Conservation (phyloP, 92 coral and sea anemone species). For the Palythoa grandis region DNA sequence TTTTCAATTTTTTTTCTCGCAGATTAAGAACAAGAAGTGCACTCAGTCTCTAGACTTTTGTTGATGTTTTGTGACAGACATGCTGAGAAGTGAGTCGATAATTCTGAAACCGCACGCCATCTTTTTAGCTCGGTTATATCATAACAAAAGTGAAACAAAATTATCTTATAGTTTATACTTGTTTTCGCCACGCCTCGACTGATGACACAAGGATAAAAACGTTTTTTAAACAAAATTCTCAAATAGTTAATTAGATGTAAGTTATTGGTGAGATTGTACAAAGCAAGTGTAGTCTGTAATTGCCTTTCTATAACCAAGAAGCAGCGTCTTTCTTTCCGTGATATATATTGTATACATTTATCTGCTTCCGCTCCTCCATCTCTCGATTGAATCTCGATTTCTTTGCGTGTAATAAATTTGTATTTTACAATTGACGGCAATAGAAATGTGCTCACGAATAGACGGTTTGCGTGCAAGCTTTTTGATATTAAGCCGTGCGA, state of each 20-base stretch:
- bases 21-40: neutral
- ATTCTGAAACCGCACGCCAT: conserved; percentile 39
- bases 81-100: conserved; percentile 36
- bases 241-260: conserved; percentile 13
- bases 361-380: conserved; percentile 16
- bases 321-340: conserved; percentile 31
- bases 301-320: neutral
- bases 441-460: conserved; percentile 26
- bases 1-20: neutral
- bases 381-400: neutral
- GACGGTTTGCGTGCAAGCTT: conserved; percentile 27
- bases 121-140: conserved; percentile 9
- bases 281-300: neutral
- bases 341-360: neutral
- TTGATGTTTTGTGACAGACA: conserved; percentile 27
- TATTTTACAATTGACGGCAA: conserved; percentile 1
- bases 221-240: conserved; percentile 3
- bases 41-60: conserved; percentile 14
- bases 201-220: conserved; percentile 14
- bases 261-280: neutral
- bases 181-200: conserved; percentile 42
- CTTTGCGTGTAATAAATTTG: conserved; percentile 13
- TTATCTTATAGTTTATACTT: conserved; percentile 17
- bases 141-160: conserved; percentile 7
- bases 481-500: conserved; percentile 1